Base-by-base conservation (phyloP, 2,113 vertebrate genomes). In the Notothenia rossii region DNA sequence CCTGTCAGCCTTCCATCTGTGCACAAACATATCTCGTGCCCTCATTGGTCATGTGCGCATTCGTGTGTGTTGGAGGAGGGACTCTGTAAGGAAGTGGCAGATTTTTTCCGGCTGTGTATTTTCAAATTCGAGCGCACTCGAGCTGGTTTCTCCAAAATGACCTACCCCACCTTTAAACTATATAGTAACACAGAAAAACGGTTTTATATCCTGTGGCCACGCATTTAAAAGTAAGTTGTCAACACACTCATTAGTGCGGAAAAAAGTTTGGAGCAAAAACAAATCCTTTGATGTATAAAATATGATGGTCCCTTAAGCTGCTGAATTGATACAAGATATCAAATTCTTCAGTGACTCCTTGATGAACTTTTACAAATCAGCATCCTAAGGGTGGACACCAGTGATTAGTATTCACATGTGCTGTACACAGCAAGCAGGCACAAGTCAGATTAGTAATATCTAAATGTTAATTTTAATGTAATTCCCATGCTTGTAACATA, bases 391-490 rank as follows among this genome's bases (percentile, higher is more conserved):
- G 43, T 46, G 50, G 17, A 75, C 20, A 22, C 71, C 11, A n/a
- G 10, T 40, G 17, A 84, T 79, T 51, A 29, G 25, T 49, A 76
- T 74, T 77, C 59, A 62, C 6, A 67, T 72, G 70, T 22, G 25
- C 6, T 72, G 70, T 22, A 33, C 6, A 53, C 45, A 53, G 61
- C 17, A 36, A 56, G 67, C 29, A 55, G 33, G 13, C 51, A 13
- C 43, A 56, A 58, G 18, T 58, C 20, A 62, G 53, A 84, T 55
- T 56, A 76, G 53, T 62, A 49, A 84, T 20, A 77, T 86, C 36
- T 66, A 80, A 72, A 90, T 86, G 68, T 71, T 87, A 84, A 87
- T 86, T 33, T 25, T 9, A 20, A 36, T 65, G 61, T 5, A 40
- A 15, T 68, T 88, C 33, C 54, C 72, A 22, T 17, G 40, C 46